Conservation (phyloP, 2,797 vertebrate genomes). For the Anolis apletophallus region DNA sequence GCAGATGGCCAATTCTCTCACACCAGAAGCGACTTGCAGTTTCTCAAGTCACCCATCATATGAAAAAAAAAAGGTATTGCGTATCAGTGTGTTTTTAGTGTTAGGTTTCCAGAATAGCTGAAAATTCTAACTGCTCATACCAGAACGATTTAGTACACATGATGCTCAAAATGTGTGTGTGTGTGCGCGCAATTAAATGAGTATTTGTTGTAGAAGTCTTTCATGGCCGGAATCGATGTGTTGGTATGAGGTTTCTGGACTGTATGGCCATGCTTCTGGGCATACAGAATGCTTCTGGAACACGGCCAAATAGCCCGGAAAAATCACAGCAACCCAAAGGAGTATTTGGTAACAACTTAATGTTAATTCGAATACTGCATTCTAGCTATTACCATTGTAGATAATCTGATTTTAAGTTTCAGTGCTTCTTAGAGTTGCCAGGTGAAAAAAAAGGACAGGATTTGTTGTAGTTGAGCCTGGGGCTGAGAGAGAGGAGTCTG, state of each 20-base stretch:
- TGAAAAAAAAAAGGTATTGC: too few species aligned
- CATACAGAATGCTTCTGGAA: too few species aligned
- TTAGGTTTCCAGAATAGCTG: background rate
- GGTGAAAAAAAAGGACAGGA: too few species aligned
- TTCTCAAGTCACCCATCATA: too few species aligned
- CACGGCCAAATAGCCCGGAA: too few species aligned
- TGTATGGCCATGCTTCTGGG: too few species aligned
- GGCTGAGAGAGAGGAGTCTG: too few species aligned
- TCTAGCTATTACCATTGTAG: background rate
- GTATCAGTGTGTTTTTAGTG: background rate
- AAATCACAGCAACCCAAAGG: background rate
- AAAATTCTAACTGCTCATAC: background rate
- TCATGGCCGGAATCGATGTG: too few species aligned
- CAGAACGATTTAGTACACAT: background rate
- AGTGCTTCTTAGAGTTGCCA: background rate
- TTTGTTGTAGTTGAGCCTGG: too few species aligned
- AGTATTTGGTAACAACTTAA: background rate
- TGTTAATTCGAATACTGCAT: background rate
- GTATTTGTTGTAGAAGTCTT: background rate
- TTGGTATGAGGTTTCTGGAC: too few species aligned
- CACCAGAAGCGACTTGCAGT: too few species aligned
- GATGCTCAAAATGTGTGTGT: background rate
- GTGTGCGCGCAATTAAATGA: background rate
- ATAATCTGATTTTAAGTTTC: background rate
- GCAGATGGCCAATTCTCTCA: too few species aligned